Conservation (phyloP, 2,888 invertebrate species). For the Drosophila atripex region DNA sequence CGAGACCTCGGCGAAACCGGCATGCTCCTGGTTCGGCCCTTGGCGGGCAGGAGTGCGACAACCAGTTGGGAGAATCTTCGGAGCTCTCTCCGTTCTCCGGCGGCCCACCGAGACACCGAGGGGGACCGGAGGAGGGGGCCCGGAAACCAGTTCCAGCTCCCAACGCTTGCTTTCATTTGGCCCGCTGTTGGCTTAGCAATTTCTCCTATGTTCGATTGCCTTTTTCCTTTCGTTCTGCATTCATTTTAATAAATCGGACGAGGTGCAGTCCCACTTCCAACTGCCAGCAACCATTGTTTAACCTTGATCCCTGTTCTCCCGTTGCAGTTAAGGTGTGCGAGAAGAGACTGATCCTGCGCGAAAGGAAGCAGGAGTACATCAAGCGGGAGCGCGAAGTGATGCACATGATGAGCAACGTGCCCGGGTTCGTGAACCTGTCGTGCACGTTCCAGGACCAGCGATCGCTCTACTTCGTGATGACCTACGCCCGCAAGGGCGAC, state of each 20-base stretch:
- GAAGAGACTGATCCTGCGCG: slow-evolving; percentile 95
- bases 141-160: slow-evolving; percentile 60
- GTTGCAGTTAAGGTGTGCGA: slow-evolving; percentile 97
- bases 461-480: slow-evolving; percentile 96
- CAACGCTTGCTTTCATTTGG: slow-evolving; percentile 72
- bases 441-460: slow-evolving; percentile 98
- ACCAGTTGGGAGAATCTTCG: slow-evolving; percentile 72
- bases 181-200: slow-evolving; percentile 70
- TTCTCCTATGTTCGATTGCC: slow-evolving; percentile 55
- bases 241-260: slow-evolving; percentile 64
- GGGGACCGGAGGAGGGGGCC: slow-evolving; percentile 10
- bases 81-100: slow-evolving; percentile 3
- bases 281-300: too few species aligned
- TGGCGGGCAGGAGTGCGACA: slow-evolving; percentile 62
- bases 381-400: slow-evolving; percentile 97
- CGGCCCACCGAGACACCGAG: background rate
- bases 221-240: slow-evolving; percentile 38
- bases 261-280: too few species aligned
- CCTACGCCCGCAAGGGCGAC: slow-evolving; percentile 97
- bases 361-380: slow-evolving; percentile 96
- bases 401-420: slow-evolving; percentile 91
- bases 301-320: slow-evolving; percentile 10
- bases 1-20: too few species aligned
- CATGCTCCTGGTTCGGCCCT: too few species aligned
- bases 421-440: slow-evolving; percentile 96